Base-by-base conservation (phyloP, 2,113 vertebrate species). In the Leiothrix lutea region DNA sequence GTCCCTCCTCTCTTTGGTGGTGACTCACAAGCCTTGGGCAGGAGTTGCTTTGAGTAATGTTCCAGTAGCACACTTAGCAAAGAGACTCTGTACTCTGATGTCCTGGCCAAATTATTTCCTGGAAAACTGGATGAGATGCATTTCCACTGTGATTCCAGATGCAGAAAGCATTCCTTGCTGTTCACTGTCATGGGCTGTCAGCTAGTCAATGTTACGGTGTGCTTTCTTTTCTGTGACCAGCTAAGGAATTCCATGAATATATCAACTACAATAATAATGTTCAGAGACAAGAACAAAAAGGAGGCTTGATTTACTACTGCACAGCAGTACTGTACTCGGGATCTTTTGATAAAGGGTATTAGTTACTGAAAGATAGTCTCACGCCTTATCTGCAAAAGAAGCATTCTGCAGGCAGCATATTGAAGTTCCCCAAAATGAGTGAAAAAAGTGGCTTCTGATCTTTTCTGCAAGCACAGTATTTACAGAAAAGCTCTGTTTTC, bases 81-180 rank as follows among this genome's bases (percentile, higher is more conserved):
- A 80, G 62, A 60, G 50, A 11, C 28, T 83, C 7, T 81, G 29
- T 79, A 17, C 80, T 89, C 64, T 88, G 62, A 77, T 88, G n/a
- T 93, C 42, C 56, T 80, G 67, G 88, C 75, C 94, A 86, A 88
- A 86, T 86, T 88, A 38, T 77, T 78, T 80, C 48, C 40, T 77
- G 71, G 66, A 88, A 95, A 92, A 70, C 38, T 82, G 69, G 56
- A 88, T 73, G 60, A 44, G 56, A 58, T 93, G 35, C 10, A 7
- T 83, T 92, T 80, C 28, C 35, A 45, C 53, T 83, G 33, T 1
- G 17, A 24, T 77, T 94, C 62, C 79, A 95, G 77, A 93, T 78
- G 62, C 66, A 25, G 10, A 21, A 26, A 74, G 14, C 67, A 62
- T 70, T 89, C 15, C 51, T 87, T 85, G 56, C 83, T 85, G 50